These are phyloP conservation scores for Nephrotoma guestfalica DNA, from an alignment of 2,888 invertebrate genomes.

Conservation along the genomic window DNA sequence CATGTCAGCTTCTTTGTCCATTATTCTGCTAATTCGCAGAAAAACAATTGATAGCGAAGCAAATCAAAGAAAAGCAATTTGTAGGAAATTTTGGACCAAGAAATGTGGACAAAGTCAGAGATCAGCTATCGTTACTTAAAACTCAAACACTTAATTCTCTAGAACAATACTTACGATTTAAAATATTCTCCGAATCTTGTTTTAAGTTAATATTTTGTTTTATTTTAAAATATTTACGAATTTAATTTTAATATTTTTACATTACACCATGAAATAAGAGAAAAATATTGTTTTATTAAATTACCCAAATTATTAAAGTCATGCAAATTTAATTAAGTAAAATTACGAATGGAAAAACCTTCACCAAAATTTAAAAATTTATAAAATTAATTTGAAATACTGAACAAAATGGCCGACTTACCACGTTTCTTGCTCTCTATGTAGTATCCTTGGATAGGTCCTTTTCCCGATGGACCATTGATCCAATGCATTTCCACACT, in stretches of 20 bases:
- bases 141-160: neutral
- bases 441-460: conserved; percentile 79
- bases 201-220: neutral
- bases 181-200: neutral
- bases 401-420: conserved; percentile 23
- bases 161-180: neutral
- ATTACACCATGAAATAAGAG: neutral
- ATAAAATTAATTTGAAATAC: neutral
- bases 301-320: neutral
- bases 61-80: too few relatives aligned
- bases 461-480: conserved; percentile 70
- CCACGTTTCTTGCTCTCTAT: conserved; percentile 73
- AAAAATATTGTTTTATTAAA: neutral
- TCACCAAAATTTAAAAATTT: neutral
- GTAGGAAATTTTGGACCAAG: too few relatives aligned
- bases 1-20: too few relatives aligned
- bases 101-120: too few relatives aligned
- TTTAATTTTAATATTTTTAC: neutral
- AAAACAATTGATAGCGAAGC: too few relatives aligned
- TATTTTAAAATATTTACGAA: neutral
- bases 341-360: neutral
- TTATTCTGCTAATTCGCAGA: too few relatives aligned
- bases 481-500: conserved; percentile 79
- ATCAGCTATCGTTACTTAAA: neutral
- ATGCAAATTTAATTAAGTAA: neutral